Evolutionary conservation across 2,888 invertebrate species (phyloP).

Genomic region (Apodemia mormo): DNA sequence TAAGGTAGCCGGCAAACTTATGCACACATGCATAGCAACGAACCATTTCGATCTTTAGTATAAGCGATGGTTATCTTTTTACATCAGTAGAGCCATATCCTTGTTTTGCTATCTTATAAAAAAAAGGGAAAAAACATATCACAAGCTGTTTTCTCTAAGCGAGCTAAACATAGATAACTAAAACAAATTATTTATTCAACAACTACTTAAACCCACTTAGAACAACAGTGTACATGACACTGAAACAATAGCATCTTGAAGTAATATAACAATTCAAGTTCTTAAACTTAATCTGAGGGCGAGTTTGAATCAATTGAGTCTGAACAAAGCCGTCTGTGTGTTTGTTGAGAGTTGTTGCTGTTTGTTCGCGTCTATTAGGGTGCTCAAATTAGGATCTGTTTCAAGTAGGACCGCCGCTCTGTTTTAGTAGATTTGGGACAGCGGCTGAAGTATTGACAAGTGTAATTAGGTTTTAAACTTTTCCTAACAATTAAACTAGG

Average conservation of each 20-base stretch:
- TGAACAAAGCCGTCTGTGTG: constrained; percentile 2
- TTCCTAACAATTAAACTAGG: neutral
- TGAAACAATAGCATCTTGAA: neutral
- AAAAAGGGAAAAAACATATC: neutral
- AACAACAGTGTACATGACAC: neutral
- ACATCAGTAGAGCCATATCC: too few species aligned
- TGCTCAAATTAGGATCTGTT: constrained; percentile 2
- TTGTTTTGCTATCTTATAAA: neutral
- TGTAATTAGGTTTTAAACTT: neutral
- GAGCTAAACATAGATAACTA: neutral
- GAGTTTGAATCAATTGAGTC: constrained; percentile 4
- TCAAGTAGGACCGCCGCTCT: neutral
- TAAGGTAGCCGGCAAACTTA: too few species aligned
- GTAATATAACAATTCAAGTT: neutral
- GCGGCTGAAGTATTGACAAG: neutral
- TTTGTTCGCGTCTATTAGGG: constrained; percentile 2
- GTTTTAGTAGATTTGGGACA: neutral
- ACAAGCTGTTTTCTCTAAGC: too few species aligned
- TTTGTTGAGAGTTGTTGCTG: constrained; percentile 6
- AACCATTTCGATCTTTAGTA: too few species aligned
- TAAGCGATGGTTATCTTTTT: too few species aligned
- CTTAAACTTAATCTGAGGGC: neutral
- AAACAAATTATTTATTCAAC: neutral
- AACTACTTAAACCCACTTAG: neutral
- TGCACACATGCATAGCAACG: too few species aligned